phyloP scores from a whole-genome alignment of 2,113 vertebrate genomes.

The Corythaixoides concolor region DNA sequence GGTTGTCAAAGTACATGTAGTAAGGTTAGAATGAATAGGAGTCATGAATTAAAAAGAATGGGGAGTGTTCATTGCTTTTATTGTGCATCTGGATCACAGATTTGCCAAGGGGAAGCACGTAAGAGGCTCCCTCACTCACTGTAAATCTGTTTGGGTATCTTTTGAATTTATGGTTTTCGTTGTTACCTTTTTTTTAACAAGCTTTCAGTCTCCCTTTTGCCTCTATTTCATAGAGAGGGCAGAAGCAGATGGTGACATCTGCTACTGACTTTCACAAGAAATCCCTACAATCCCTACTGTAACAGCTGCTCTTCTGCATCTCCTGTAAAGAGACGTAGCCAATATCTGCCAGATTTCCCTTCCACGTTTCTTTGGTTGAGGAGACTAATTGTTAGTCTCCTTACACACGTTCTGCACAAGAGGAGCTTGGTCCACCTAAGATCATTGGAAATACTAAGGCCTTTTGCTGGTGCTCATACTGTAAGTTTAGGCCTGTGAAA shows the following conservation, averaged over 20 bases:
- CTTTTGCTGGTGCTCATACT: background rate
- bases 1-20: constrained; percentile 16
- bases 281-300: background rate
- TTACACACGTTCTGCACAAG: background rate
- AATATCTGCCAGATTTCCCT: constrained; percentile 1
- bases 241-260: constrained; percentile 58
- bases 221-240: background rate
- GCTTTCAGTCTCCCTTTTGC: background rate
- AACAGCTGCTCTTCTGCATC: constrained; percentile 30
- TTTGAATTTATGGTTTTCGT: background rate
- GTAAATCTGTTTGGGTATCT: background rate
- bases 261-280: constrained; percentile 32
- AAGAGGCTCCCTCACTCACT: background rate
- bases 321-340: background rate
- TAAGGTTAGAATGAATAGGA: constrained; percentile 28
- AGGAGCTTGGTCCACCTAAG: background rate
- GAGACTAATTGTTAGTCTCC: background rate
- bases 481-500: background rate
- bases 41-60: background rate
- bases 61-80: background rate
- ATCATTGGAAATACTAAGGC: background rate
- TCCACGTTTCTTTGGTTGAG: background rate
- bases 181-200: background rate
- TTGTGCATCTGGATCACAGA: background rate
- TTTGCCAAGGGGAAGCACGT: background rate